Base-by-base conservation (phyloP, 2,797 vertebrate genomes). In the Rhadinocentrus ornatus region DNA sequence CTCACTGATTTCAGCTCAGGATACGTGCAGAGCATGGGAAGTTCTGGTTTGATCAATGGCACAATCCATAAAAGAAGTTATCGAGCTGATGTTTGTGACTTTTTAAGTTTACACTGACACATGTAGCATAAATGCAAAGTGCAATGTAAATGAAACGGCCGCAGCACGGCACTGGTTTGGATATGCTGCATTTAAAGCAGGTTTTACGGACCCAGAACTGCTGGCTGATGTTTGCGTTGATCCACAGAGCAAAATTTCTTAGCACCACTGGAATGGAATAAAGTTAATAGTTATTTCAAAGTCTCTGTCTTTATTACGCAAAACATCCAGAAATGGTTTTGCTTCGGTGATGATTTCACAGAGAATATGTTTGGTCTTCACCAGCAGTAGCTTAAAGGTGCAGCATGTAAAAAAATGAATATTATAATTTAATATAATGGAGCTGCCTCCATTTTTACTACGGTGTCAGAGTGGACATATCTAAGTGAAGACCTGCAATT, bases 121-220 rank as follows among this genome's bases (percentile, higher is more conserved):
- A 65, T 69, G 71, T 81, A 85, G 84, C 80, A 82, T 66, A 62
- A 61, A 18, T 68, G 29, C 77, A 48, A 57, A 62, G 61, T 72
- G 59, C 58, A 58, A 57, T 66, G 62, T 70, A 20, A 29, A 50
- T 66, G n/a, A 32, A 29, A 34, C 58, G 24, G 62, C 11, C 32
- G 59, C 48, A 53, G 76, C 64, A 70, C 57, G 69, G 41, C 50
- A 56, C 66, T 55, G 46, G n/a, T 62, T 34, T 46, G 66, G 46
- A 62, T 66, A 6, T 73, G 80, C 77, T 86, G 85, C 82, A 78
- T 85, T 74, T 78, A 78, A 62, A 52, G 74, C 56, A 66, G 59
- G 26, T 53, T 65, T 74, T 71, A 62, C 53, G 65, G 46, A 71
- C 62, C 68, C 52, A 41, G 46, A 73, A 55, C 64, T 80, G 64